A percentile compares a stretch with the other conserved stretches of the same genome.
These are phyloP conservation scores for Solenopsis invicta DNA, from an alignment of 1,140 invertebrate species.

Conservation along the genomic window DNA sequence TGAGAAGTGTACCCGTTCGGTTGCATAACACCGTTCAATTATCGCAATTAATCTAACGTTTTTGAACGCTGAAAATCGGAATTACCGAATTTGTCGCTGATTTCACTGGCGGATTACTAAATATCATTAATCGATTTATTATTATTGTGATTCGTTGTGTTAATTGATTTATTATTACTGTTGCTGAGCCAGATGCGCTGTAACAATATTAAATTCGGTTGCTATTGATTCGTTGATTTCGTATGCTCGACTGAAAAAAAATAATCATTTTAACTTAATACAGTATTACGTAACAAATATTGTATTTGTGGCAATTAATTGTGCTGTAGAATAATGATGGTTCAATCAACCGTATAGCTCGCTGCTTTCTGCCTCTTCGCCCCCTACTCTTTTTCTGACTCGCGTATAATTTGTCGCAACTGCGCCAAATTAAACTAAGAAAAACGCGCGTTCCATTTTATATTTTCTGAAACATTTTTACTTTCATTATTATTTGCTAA, in stretches of 20 bases:
- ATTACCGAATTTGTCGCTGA: not conserved
- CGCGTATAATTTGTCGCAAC: not conserved
- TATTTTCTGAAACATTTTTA: not conserved
- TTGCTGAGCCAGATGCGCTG: not conserved
- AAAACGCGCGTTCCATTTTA: not conserved
- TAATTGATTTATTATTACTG: constrained; percentile 1
- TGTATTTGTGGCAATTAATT: not conserved
- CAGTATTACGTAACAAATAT: constrained; percentile 7
- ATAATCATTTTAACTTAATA: not conserved
- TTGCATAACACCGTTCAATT: constrained; percentile 19
- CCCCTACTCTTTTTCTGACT: not conserved
- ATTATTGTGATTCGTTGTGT: not conserved
- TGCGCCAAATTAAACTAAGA: not conserved
- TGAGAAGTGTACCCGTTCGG: not conserved
- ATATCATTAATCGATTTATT: constrained; percentile 12
- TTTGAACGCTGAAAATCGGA: not conserved
- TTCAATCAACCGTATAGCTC: not conserved
- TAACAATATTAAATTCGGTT: not conserved
- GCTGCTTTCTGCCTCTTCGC: not conserved
- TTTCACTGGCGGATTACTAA: not conserved
- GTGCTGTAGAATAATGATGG: constrained; percentile 8
- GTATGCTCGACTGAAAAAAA: constrained; percentile 8
- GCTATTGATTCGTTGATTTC: not conserved
- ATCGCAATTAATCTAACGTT: not conserved
- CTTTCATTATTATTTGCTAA: not conserved